A percentile compares a stretch with the other conserved stretches of the same genome.
Conservation (phyloP, 2,113 vertebrate species). For the Ctenomys sociabilis region DNA sequence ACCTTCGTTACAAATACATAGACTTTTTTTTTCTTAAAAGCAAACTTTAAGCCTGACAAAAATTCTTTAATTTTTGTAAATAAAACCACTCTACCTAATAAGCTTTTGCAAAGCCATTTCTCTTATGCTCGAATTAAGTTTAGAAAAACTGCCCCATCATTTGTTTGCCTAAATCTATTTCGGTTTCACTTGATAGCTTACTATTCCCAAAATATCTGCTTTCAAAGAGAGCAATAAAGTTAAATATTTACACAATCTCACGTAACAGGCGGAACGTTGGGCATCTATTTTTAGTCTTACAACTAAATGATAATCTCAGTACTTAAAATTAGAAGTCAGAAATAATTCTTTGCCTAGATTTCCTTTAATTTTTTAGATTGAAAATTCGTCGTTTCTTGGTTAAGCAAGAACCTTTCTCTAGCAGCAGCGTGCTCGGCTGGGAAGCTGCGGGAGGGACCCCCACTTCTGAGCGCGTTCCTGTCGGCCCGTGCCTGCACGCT, state of each 20-base stretch:
- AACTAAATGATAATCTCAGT: not conserved
- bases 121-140: conserved; percentile 2
- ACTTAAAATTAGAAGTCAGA: conserved; percentile 34
- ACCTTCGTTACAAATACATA: conserved; percentile 11
- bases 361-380: not conserved
- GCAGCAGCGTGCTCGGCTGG: not conserved
- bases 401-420: not conserved
- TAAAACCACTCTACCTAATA: conserved; percentile 42
- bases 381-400: not conserved
- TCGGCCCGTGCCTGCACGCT: conserved; percentile 68
- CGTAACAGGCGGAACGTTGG: not conserved
- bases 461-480: conserved; percentile 31
- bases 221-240: not conserved
- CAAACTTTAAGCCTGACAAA: not conserved
- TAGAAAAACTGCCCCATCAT: conserved; percentile 24
- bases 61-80: not conserved
- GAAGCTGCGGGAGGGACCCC: conserved; percentile 52
- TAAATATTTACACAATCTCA: conserved; percentile 7
- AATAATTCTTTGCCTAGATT: not conserved
- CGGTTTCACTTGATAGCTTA: conserved; percentile 39
- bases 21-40: not conserved
- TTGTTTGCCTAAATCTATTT: conserved; percentile 16
- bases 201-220: not conserved
- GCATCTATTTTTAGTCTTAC: not conserved
- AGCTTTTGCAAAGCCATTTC: conserved; percentile 31